phyloP scores from a whole-genome alignment of 2,888 invertebrate species.

The Ormyrus pomaceus region DNA sequence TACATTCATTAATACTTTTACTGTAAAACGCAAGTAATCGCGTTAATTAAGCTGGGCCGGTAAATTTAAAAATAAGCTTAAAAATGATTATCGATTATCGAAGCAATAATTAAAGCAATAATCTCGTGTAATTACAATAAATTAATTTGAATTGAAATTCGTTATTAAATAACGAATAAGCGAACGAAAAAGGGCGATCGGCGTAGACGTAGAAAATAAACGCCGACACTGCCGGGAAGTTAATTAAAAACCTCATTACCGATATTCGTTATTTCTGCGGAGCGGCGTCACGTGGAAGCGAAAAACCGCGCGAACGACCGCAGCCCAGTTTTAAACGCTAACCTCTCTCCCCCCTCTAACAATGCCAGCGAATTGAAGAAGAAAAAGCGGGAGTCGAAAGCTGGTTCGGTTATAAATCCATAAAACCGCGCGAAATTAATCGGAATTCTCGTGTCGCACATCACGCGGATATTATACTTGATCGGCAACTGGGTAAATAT shows the following conservation, averaged over 20 bases:
- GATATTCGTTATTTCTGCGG: background rate
- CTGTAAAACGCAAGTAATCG: too few relatives aligned
- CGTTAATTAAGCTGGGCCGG: too few relatives aligned
- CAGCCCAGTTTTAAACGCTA: constrained; percentile 31
- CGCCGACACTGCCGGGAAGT: background rate
- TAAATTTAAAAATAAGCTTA: too few relatives aligned
- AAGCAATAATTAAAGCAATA: too few relatives aligned
- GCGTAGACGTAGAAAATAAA: background rate
- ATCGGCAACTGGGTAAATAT: background rate
- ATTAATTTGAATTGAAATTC: constrained; percentile 1
- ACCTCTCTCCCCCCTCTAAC: background rate
- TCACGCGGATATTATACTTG: constrained; percentile 23
- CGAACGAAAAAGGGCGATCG: too few relatives aligned
- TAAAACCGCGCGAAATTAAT: constrained; percentile 51
- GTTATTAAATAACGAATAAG: background rate
- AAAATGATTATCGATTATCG: too few relatives aligned
- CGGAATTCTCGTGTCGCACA: constrained; percentile 40
- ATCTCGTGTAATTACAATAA: too few relatives aligned
- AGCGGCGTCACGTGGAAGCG: background rate
- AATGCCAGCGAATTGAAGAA: background rate
- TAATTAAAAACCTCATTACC: constrained; percentile 41
- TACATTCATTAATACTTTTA: too few relatives aligned
- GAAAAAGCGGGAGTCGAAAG: background rate
- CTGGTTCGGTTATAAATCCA: constrained; percentile 40
- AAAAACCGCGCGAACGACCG: constrained; percentile 14